Evolutionary conservation across 2,113 vertebrate genomes (phyloP).

Genomic region (Chlorodrepanis virens): DNA sequence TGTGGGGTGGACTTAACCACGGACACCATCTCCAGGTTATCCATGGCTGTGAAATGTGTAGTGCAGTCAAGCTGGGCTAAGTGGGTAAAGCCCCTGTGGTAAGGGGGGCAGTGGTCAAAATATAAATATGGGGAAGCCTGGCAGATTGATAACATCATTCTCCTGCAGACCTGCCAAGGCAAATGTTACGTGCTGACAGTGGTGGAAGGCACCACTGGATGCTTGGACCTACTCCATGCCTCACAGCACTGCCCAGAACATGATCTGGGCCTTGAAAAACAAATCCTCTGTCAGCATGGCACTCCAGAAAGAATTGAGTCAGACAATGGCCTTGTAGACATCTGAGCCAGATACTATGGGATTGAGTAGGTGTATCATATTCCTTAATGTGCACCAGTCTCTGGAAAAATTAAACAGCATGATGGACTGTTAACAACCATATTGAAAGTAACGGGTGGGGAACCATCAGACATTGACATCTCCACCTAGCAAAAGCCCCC

Average conservation of each 20-base stretch:
- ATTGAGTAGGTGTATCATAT: background rate
- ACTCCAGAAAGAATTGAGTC: background rate
- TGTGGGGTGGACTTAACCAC: background rate
- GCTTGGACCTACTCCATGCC: background rate
- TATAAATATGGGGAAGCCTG: background rate
- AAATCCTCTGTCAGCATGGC: background rate
- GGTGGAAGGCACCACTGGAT: background rate
- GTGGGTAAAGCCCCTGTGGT: background rate
- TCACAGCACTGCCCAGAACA: background rate
- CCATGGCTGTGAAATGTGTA: background rate
- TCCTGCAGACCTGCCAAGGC: background rate
- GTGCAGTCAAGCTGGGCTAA: background rate
- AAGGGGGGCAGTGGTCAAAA: background rate
- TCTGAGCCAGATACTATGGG: background rate
- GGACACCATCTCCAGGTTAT: background rate
- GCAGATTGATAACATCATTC: background rate
- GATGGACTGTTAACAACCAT: background rate
- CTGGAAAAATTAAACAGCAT: background rate
- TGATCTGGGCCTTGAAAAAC: background rate
- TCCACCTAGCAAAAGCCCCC: background rate
- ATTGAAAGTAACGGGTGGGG: background rate
- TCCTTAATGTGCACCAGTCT: background rate
- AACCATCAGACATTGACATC: background rate
- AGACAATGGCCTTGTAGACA: accelerated
- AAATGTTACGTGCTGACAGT: accelerated